Base-by-base conservation (phyloP, 1,140 invertebrate species). In the Homarus americanus region DNA sequence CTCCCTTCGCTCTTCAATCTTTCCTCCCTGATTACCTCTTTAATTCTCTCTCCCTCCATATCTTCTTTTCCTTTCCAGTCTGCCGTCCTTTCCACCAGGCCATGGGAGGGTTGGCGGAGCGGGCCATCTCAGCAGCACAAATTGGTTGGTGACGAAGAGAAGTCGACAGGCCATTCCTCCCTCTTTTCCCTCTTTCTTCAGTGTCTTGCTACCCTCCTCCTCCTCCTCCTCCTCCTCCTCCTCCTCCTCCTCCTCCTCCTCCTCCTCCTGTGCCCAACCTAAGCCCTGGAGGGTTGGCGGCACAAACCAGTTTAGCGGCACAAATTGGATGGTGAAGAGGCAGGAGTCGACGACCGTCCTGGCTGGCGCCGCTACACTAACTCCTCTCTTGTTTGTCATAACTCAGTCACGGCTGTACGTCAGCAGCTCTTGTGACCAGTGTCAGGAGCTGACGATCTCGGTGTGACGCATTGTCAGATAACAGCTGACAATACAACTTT, bases 291-390 rank as follows among this genome's bases (percentile, higher is more conserved):
- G 63, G 63, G 63, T 69, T 28, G 63, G 63, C n/a, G 63, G 63
- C 63, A 69, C n/a, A 69, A 69, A 69, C 28, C 12, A 69, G n/a
- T 69, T 69, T 69, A 69, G 28, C 63, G 63, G 63, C 63, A 69
- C 63, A 69, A 69, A 69, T 69, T 69, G 63, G 63, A 32, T 69
- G 63, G 63, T 69, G 5, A 69, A 32, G 63, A 28, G 28, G 63
- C 63, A 12, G n/a, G 63, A 32, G 63, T 32, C 63, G 63, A 32
- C n/a, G 28, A 69, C n/a, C 63, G 53, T 58, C 53, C 53, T 58
- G 24, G 53, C 17, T 58, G 53, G 53, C 53, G 53, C 53, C 53
- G 53, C 10, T 20, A n/a, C n/a, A n/a, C n/a, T n/a, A n/a, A n/a
- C n/a, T n/a, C n/a, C n/a, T n/a, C n/a, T n/a, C n/a, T n/a, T n/a